Conservation (phyloP, 1,140 invertebrate species). For the Forficula auricularia region DNA sequence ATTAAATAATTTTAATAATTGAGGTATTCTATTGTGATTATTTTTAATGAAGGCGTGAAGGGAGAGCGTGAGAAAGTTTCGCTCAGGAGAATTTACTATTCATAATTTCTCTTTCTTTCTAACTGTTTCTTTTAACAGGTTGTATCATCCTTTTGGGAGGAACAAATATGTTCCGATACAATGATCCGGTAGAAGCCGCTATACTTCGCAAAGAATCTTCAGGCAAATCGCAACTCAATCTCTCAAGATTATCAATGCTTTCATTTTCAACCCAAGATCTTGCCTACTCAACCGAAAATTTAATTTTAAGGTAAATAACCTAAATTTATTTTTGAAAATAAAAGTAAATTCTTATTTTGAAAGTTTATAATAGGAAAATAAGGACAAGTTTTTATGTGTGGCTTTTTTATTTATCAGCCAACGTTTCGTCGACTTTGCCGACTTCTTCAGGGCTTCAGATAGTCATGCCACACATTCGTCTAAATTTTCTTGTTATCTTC, state of each 20-base stretch:
- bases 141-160: conserved; percentile 70
- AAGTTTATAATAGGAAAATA: neutral
- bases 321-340: conserved; percentile 9
- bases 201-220: conserved; percentile 56
- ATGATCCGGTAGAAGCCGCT: conserved; percentile 77
- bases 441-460: too few species aligned
- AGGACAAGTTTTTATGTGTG: neutral
- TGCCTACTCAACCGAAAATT: conserved; percentile 56
- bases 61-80: too few species aligned
- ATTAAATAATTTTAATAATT: too few species aligned
- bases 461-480: too few species aligned
- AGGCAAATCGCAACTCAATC: conserved; percentile 37
- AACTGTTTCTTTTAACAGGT: conserved; percentile 28
- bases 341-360: neutral
- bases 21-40: too few species aligned
- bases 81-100: too few species aligned
- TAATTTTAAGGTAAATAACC: conserved; percentile 20
- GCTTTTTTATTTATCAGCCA: neutral
- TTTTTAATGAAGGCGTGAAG: too few species aligned
- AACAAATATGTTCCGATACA: conserved; percentile 84
- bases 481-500: too few species aligned
- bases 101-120: neutral
- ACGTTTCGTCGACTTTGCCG: too few species aligned
- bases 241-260: conserved; percentile 65
- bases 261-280: conserved; percentile 69